phyloP scores from a whole-genome alignment of 1,140 invertebrate species.

The Tyrophagus putrescentiae region DNA sequence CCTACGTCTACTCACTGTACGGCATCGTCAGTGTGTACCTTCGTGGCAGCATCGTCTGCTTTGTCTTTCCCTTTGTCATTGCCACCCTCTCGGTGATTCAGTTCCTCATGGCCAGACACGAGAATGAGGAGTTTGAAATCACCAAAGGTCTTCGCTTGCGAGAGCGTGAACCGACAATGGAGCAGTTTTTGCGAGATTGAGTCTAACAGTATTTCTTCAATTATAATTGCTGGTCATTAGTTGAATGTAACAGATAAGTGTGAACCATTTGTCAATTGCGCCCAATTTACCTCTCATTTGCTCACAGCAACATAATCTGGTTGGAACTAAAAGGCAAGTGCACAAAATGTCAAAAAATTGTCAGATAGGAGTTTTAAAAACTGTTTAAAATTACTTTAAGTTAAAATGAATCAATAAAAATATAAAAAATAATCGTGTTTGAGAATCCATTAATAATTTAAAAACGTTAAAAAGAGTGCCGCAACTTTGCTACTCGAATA shows the following conservation, averaged over 20 bases:
- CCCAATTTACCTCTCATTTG: background rate
- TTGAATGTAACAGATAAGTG: background rate
- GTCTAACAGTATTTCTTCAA: background rate
- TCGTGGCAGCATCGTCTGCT: constrained; percentile 13
- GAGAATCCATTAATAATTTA: background rate
- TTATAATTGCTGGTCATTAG: background rate
- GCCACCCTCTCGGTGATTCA: background rate
- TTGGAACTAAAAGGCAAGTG: background rate
- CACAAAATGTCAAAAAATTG: background rate
- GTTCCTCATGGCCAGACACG: constrained; percentile 4
- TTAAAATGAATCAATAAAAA: background rate
- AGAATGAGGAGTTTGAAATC: constrained; percentile 2
- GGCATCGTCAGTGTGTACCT: constrained; percentile 10
- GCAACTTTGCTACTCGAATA: no score
- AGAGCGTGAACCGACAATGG: background rate
- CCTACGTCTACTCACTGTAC: background rate
- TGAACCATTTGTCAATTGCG: background rate
- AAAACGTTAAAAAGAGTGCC: no score
- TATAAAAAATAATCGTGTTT: background rate
- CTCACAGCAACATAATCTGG: background rate
- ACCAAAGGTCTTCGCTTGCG: background rate
- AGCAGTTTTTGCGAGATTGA: constrained; percentile 3
- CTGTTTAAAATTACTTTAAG: background rate
- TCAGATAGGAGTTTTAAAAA: background rate
- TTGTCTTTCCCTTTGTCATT: constrained; percentile 15